Conservation (phyloP, 2,113 vertebrate species). For the Alces alces region DNA sequence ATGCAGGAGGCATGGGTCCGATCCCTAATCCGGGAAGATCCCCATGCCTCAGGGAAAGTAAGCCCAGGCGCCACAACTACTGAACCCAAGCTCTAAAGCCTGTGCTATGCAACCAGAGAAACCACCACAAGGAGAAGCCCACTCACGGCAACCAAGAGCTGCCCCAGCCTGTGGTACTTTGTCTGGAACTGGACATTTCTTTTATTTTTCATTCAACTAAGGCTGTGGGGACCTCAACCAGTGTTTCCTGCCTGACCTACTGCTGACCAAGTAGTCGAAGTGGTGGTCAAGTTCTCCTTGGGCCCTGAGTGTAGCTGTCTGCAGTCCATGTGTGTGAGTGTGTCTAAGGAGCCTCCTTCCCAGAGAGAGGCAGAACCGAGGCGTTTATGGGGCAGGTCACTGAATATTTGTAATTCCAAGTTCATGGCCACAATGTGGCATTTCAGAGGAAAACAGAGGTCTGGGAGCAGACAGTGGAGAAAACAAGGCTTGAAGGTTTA, state of each 20-base stretch:
- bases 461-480: not conserved
- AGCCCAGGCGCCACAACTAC: not conserved
- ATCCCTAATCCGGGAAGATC: not conserved
- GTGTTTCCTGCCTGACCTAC: not conserved
- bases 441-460: not conserved
- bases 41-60: not conserved
- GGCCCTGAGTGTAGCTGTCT: not conserved
- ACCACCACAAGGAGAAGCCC: not conserved
- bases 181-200: not conserved
- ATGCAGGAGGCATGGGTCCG: not conserved
- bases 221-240: not conserved
- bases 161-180: not conserved
- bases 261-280: not conserved
- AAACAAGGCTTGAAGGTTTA: not conserved
- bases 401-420: not conserved
- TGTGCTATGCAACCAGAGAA: not conserved
- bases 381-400: not conserved
- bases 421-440: not conserved
- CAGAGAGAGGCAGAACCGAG: not conserved
- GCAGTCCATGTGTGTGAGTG: not conserved
- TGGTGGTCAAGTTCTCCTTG: not conserved
- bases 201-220: not conserved
- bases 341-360: not conserved
- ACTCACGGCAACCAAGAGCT: accelerated
- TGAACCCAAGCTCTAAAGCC: not conserved